A percentile compares a stretch with the other conserved stretches of the same genome.
phyloP scores from a whole-genome alignment of 2,888 invertebrate species.

The Tiliacea aurago region DNA sequence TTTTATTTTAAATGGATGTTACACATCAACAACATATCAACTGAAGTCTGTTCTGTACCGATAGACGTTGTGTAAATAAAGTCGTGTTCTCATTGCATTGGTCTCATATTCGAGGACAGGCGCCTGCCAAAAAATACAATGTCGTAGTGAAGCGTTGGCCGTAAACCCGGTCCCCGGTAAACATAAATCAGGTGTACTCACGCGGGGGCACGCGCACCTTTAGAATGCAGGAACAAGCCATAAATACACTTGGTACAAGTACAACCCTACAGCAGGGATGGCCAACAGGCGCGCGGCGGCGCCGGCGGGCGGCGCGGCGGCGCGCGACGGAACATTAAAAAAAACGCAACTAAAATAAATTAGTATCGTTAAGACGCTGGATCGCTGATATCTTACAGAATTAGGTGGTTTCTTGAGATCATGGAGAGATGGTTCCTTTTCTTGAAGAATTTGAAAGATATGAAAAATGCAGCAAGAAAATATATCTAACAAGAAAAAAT shows the following conservation, averaged over 20 bases:
- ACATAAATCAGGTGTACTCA: constrained; percentile 58
- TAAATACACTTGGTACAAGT: constrained; percentile 52
- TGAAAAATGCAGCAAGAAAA: not conserved
- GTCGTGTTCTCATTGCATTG: constrained; percentile 1
- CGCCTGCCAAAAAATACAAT: constrained; percentile 23
- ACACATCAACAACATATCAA: no score
- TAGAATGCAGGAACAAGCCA: constrained; percentile 40
- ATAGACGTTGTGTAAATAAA: not conserved
- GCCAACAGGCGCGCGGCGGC: constrained; percentile 2
- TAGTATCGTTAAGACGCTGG: no score
- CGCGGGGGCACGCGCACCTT: constrained; percentile 42
- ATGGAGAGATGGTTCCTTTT: not conserved
- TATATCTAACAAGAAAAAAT: not conserved
- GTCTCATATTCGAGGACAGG: constrained; percentile 9
- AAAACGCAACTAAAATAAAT: not conserved
- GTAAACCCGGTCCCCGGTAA: constrained; percentile 20
- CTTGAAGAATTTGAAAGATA: not conserved
- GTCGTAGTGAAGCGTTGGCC: constrained; percentile 14
- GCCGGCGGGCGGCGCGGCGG: not conserved
- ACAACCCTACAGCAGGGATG: constrained; percentile 41
- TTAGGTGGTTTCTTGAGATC: not conserved
- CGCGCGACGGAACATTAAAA: not conserved
- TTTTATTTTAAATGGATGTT: no score
- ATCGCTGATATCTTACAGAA: not conserved
- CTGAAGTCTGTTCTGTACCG: no score